A percentile compares a stretch with the other conserved stretches of the same genome.
These are phyloP conservation scores for Zaprionus camerounensis DNA, from an alignment of 1,140 invertebrate genomes.

Conservation along the genomic window DNA sequence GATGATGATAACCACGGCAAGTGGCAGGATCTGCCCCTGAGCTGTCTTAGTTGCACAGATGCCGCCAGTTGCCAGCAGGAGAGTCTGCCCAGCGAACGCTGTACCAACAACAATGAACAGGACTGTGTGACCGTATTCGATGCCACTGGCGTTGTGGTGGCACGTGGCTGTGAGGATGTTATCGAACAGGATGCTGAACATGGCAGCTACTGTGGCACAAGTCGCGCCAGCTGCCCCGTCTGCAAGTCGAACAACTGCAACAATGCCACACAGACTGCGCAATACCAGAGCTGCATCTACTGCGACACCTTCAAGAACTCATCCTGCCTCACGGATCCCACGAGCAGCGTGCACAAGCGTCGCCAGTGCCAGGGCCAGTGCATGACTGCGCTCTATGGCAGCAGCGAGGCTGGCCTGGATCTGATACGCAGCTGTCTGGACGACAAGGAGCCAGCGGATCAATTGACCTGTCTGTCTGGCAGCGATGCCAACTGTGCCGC, in stretches of 20 bases:
- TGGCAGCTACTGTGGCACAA: conserved; percentile 46
- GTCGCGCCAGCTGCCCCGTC: conserved; percentile 48
- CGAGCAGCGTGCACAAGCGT: conserved; percentile 38
- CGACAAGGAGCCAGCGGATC: conserved; percentile 70
- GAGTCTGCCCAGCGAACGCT: conserved; percentile 12
- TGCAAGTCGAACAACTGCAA: conserved; percentile 82
- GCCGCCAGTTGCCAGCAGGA: conserved; percentile 27
- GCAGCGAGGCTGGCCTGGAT: conserved; percentile 53
- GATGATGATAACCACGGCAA: conserved; percentile 72
- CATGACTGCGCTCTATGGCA: conserved; percentile 74
- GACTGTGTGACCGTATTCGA: conserved; percentile 76
- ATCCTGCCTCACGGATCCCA: conserved; percentile 55
- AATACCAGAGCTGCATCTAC: conserved; percentile 71
- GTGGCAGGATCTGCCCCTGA: conserved; percentile 79
- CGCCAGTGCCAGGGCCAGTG: conserved; percentile 73
- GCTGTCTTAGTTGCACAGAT: conserved; percentile 56
- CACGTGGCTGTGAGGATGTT: conserved; percentile 67
- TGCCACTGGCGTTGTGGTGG: conserved; percentile 37
- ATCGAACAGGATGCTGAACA: conserved; percentile 38
- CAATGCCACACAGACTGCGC: conserved; percentile 41
- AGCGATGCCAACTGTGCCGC: conserved; percentile 51
- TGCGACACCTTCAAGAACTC: conserved; percentile 67
- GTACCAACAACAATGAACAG: conserved; percentile 72
- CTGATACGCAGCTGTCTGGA: conserved; percentile 74
- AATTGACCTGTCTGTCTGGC: conserved; percentile 40